A percentile compares a stretch with the other conserved stretches of the same genome.
These are phyloP conservation scores for Platichthys flesus DNA, from an alignment of 2,113 vertebrate species.

Conservation along the genomic window DNA sequence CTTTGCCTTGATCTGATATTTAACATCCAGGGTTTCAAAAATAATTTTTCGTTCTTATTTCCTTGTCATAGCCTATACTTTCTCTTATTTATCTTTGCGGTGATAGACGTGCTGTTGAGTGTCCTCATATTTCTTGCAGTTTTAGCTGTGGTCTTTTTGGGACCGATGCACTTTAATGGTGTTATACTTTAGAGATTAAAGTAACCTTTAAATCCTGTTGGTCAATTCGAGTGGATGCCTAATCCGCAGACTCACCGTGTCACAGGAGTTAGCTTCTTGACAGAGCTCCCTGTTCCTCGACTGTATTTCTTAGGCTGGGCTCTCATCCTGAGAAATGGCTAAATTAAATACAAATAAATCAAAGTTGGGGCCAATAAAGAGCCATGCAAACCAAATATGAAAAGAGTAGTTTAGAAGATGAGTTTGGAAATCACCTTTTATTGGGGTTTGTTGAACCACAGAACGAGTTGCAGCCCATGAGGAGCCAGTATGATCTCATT, in stretches of 20 bases:
- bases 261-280: conserved; percentile 14
- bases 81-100: conserved; percentile 17
- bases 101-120: conserved; percentile 14
- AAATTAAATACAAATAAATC: conserved; percentile 56
- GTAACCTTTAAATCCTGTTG: conserved; percentile 78
- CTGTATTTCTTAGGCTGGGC: conserved; percentile 30
- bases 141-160: conserved; percentile 42
- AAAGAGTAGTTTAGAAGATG: conserved; percentile 55
- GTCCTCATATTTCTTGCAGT: conserved; percentile 39
- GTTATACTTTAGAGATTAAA: conserved; percentile 78
- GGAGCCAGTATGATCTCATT: conserved; percentile 68
- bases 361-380: conserved; percentile 27
- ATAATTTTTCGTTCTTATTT: neutral
- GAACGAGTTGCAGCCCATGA: conserved; percentile 11
- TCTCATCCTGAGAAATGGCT: conserved; percentile 51
- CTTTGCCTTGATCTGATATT: neutral
- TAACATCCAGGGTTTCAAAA: neutral
- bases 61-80: neutral
- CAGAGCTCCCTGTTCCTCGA: neutral
- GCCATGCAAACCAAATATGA: conserved; percentile 44
- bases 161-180: conserved; percentile 64
- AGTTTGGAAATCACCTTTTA: conserved; percentile 31
- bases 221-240: conserved; percentile 69
- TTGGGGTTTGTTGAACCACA: conserved; percentile 37
- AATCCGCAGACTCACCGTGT: conserved; percentile 70